Base-by-base conservation (phyloP, 1,140 invertebrate genomes). In the Drosophila cardini region DNA sequence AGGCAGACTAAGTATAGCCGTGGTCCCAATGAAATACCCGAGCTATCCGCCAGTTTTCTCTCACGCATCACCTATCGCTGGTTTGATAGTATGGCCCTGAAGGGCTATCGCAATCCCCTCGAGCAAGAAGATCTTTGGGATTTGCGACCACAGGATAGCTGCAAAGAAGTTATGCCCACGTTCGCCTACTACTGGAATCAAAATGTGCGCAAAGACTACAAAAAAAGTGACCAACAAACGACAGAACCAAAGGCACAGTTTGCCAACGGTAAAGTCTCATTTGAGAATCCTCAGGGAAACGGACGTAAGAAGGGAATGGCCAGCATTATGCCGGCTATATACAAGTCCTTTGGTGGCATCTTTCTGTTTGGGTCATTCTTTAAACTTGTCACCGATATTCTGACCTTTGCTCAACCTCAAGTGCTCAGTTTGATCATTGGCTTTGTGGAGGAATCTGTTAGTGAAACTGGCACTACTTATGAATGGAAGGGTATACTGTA, bases 401-500 rank as follows among this genome's bases (percentile, higher is more conserved):
- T 99, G 56, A 96, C 96, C 69, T 99, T 99, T 93, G 93, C 96
- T 18, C 98, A 96, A 84, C 98, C 98, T 0, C 95, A 97, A 91
- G 93, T 96, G 64, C 92, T 96, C 30, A 93, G 93, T 93, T 95
- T 91, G 34, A 91, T 92, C 32, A 92, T 92, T 48, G 48, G 92
- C 92, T 93, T 93, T 67, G 74, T 92, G 9, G 64, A 80, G 45
- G 81, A 76, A 21, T 76, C 52, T n/a, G 32, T 80, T 1, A 78
- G n/a, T n/a, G n/a, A n/a, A n/a, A n/a, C 18, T 7, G 34, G 18
- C n/a, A 77, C 94, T 97, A 74, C 93, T 94, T 26, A 26, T 2
- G 78, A 94, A 77, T 99, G 98, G 97, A 96, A 96, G 91, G 98
- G 98, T 21, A 96, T 96, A 75, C 91, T 98, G 4, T 99, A 97